Base-by-base conservation (phyloP, 2,113 vertebrate species). In the Pseudorhombus dupliciocellatus region DNA sequence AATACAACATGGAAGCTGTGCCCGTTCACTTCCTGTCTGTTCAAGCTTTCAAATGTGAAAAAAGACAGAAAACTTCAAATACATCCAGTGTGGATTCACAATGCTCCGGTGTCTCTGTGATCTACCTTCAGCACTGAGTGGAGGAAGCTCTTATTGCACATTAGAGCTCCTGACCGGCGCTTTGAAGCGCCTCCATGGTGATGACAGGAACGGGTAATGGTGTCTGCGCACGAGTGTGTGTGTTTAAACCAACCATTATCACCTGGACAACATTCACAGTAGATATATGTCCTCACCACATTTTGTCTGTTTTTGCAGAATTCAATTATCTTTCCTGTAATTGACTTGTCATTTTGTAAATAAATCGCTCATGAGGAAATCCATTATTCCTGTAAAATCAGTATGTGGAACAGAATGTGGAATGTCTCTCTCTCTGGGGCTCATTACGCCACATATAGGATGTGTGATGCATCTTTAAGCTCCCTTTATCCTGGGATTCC, bases 131-230 rank as follows among this genome's bases (percentile, higher is more conserved):
- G 25, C 50, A 30, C 20, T 42, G 50, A 58, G 25, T 70, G 37
- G 31, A 58, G 61, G 46, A 54, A 70, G 54, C 44, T 69, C 68
- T 78, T 50, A 58, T 20, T 12, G 22, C 55, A 64, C 62, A 63
- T 80, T 62, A 44, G 37, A 61, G 70, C 60, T 26, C 60, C 50
- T 42, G 30, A 42, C 20, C 12, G 42, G 53, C 54, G 37, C 58
- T 81, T 74, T 83, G 75, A 85, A 75, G 62, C 64, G 77, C 69
- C 74, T 20, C 75, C 72, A 84, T 79, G 66, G 79, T 63, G 72
- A 81, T 77, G 52, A 79, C 7, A 9, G 34, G 34, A 11, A 11
- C 3, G 2, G 31, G 31, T 31, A 31, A 31, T 31, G 4, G 42
- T 40, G 20, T 48, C 14, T 44, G 6, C 9, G 25, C 50, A 7